These are phyloP conservation scores for Hozukius guyotensis DNA, from an alignment of 2,797 vertebrate species.

Conservation along the genomic window DNA sequence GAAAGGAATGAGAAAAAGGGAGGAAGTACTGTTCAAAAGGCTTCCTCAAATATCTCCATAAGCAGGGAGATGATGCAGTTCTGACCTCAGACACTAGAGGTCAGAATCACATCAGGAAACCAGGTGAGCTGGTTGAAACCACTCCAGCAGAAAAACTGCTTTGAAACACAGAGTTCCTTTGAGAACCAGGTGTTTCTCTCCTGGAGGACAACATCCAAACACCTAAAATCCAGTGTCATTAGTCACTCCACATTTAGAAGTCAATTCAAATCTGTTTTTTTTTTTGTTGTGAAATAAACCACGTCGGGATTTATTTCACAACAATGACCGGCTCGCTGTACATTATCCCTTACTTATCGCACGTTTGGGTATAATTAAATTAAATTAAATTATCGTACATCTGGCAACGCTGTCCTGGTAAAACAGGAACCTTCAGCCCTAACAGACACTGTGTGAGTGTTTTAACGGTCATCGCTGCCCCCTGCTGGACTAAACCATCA, in stretches of 20 bases:
- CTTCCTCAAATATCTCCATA: background rate
- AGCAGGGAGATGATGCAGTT: background rate
- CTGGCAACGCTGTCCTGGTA: no score
- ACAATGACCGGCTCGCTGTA: no score
- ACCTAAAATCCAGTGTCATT: no score
- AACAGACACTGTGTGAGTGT: no score
- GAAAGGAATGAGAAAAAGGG: background rate
- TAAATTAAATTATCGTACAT: no score
- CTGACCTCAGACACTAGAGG: constrained; percentile 29
- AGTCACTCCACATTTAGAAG: no score
- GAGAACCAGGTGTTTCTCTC: background rate
- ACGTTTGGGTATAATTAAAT: no score
- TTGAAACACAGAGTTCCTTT: background rate
- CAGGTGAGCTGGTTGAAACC: background rate
- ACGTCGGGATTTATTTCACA: fast-evolving
- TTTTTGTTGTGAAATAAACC: no score
- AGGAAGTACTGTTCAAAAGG: background rate
- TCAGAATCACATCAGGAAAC: background rate
- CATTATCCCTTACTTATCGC: no score
- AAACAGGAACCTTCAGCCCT: background rate
- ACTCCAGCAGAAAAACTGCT: background rate
- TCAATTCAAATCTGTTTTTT: no score
- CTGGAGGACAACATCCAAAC: background rate
- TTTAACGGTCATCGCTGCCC: background rate
- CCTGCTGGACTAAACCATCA: background rate